phyloP scores from a whole-genome alignment of 2,797 vertebrate species.

The Sandelia bainsii region DNA sequence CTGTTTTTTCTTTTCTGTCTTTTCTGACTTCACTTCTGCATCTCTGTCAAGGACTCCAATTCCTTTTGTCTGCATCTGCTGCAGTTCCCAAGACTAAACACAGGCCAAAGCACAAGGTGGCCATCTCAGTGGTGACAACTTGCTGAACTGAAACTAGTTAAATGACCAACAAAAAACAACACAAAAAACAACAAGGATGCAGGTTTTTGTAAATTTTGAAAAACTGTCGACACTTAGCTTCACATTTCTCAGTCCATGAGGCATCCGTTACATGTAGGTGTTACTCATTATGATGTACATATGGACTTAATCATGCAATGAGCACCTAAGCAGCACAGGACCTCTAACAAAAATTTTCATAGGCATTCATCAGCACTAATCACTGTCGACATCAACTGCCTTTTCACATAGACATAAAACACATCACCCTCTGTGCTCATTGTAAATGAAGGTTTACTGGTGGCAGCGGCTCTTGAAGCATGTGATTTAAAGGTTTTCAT shows the following conservation, averaged over 20 bases:
- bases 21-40: conserved; percentile 71
- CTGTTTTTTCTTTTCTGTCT: conserved; percentile 66
- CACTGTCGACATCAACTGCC: conserved; percentile 80
- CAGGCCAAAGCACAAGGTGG: conserved; percentile 58
- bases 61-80: conserved; percentile 82
- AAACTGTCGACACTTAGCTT: conserved; percentile 35
- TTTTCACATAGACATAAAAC: conserved; percentile 80
- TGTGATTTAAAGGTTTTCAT: conserved; percentile 49
- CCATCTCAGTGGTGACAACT: conserved; percentile 62
- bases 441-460: conserved; percentile 71
- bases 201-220: conserved; percentile 47
- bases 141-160: conserved; percentile 59
- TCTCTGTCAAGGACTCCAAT: conserved; percentile 73
- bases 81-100: conserved; percentile 81
- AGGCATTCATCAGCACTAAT: conserved; percentile 81
- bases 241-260: conserved; percentile 43
- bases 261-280: conserved; percentile 77
- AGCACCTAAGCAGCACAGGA: conserved; percentile 67
- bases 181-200: conserved; percentile 37
- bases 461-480: conserved; percentile 50
- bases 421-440: conserved; percentile 64
- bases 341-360: conserved; percentile 75
- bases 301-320: conserved; percentile 76
- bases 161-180: conserved; percentile 44
- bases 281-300: conserved; percentile 66